These are phyloP conservation scores for Onychorhynchus coronatus DNA, from an alignment of 2,113 vertebrate species.

Conservation along the genomic window DNA sequence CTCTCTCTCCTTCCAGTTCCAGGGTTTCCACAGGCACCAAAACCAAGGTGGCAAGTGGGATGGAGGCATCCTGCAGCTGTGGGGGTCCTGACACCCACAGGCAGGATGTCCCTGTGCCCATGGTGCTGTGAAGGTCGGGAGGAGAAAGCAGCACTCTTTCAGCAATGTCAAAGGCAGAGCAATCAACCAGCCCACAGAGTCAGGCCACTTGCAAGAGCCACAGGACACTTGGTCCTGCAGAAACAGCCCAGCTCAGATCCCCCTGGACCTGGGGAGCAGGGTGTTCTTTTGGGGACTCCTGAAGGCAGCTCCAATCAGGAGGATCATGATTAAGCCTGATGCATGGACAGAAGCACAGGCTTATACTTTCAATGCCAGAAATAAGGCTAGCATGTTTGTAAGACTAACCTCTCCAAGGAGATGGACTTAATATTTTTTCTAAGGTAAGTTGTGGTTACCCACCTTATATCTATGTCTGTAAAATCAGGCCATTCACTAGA, in stretches of 20 bases:
- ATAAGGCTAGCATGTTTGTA: not conserved
- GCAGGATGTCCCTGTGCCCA: not conserved
- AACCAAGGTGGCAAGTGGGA: not conserved
- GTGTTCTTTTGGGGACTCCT: not conserved
- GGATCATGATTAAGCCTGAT: not conserved
- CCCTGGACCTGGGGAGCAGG: not conserved
- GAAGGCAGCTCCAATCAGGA: not conserved
- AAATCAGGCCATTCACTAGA: not conserved
- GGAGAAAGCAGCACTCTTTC: not conserved
- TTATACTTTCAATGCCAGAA: not conserved
- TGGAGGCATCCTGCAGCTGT: not conserved
- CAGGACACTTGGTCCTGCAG: not conserved
- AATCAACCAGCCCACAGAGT: not conserved
- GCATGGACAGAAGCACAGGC: not conserved
- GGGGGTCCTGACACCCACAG: not conserved
- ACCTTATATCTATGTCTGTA: fast-evolving
- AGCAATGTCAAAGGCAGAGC: fast-evolving
- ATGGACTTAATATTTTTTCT: not conserved
- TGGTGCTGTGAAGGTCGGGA: fast-evolving
- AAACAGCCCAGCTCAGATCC: not conserved
- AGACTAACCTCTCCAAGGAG: not conserved
- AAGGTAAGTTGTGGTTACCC: not conserved
- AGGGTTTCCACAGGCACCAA: not conserved
- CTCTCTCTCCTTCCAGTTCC: not conserved
- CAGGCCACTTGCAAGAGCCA: fast-evolving